phyloP scores from a whole-genome alignment of 2,888 invertebrate genomes.

The Drosophila paramelanica region DNA sequence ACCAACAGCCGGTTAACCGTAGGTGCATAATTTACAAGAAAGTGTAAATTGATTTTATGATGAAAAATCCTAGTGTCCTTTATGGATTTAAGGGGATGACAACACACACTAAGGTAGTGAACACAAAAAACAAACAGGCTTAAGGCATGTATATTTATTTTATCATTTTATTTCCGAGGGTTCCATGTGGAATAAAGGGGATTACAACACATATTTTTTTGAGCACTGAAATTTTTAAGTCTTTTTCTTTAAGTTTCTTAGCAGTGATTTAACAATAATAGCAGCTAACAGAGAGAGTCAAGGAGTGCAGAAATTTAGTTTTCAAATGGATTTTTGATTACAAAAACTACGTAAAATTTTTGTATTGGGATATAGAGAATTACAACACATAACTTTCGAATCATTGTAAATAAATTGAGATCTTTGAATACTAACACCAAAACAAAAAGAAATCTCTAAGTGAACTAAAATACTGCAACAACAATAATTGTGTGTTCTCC shows the following conservation, averaged over 20 bases:
- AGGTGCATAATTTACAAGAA: slow-evolving; percentile 2
- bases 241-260: neutral
- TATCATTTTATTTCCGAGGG: neutral
- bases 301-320: no score
- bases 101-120: no score
- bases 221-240: neutral
- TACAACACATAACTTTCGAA: neutral
- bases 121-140: no score
- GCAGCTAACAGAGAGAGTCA: no score
- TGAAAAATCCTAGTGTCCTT: neutral
- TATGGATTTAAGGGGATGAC: neutral
- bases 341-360: no score
- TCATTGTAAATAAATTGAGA: neutral
- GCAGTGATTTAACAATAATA: neutral
- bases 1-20: slow-evolving; percentile 22
- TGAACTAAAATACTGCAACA: neutral
- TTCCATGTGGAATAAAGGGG: neutral
- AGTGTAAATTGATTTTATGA: neutral
- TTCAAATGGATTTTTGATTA: neutral
- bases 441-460: neutral
- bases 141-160: neutral
- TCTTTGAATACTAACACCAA: neutral
- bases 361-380: no score
- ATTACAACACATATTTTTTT: neutral
- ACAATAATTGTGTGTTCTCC: slow-evolving; percentile 1